Percentiles rank a stretch among this genome's conserved stretches.
Conservation (phyloP, 2,797 vertebrate species). For the Pogonophryne albipinna region DNA sequence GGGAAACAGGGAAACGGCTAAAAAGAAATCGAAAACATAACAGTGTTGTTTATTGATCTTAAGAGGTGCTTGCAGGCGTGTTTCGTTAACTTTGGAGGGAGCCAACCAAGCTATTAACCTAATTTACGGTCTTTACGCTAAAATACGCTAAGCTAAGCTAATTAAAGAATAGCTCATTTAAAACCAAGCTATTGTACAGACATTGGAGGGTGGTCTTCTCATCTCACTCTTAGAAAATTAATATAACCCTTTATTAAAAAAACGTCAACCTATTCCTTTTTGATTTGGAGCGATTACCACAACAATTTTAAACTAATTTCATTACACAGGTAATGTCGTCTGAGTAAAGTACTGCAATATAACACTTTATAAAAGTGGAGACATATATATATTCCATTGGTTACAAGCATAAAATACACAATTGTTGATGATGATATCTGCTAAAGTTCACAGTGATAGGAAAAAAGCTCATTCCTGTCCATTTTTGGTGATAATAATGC, state of each 20-base stretch:
- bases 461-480: slow-evolving; percentile 16
- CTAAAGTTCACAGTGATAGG: slow-evolving; percentile 74
- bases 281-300: slow-evolving; percentile 2
- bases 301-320: slow-evolving; percentile 13
- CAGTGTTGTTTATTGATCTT: neutral
- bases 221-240: neutral
- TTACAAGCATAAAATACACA: slow-evolving; percentile 54
- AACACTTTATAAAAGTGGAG: slow-evolving; percentile 78
- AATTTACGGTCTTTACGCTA: neutral
- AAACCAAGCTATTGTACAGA: neutral
- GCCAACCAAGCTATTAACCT: neutral
- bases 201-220: neutral
- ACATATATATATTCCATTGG: slow-evolving; percentile 48
- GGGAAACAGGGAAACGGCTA: neutral
- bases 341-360: slow-evolving; percentile 58
- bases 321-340: slow-evolving; percentile 52
- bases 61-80: neutral
- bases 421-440: slow-evolving; percentile 32
- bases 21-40: neutral
- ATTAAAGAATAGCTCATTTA: too few relatives aligned
- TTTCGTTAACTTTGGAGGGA: neutral
- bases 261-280: slow-evolving; percentile 11
- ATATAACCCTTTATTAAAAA: neutral
- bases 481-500: slow-evolving; percentile 34
- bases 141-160: too few relatives aligned